Evolutionary conservation across 1,140 invertebrate species (phyloP).

Genomic region (Drosophila equinoxialis): DNA sequence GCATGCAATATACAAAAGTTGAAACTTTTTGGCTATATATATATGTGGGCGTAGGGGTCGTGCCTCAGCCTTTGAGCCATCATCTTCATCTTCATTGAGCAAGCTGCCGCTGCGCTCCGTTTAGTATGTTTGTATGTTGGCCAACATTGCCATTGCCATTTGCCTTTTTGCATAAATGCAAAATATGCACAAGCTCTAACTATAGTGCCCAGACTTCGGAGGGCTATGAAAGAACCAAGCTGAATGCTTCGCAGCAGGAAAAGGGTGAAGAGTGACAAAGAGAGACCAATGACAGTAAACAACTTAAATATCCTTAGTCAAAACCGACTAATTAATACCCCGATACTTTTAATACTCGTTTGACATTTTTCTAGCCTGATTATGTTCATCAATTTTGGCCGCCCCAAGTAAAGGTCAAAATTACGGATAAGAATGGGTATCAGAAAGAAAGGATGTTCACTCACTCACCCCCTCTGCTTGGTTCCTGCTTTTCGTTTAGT

Average conservation of each 20-base stretch:
- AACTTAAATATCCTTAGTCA: not conserved
- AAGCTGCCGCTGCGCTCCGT: conserved; percentile 52
- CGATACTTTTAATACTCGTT: too few relatives aligned
- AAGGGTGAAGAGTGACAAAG: not conserved
- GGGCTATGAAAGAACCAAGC: conserved; percentile 39
- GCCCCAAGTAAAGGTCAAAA: too few relatives aligned
- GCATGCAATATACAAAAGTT: conserved; percentile 66
- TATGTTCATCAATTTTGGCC: too few relatives aligned
- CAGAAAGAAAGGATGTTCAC: too few relatives aligned
- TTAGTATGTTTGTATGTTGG: conserved; percentile 56
- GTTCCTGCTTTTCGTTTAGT: too few relatives aligned
- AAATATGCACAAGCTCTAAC: conserved; percentile 70
- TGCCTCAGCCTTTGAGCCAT: conserved; percentile 21
- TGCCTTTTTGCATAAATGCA: conserved; percentile 70
- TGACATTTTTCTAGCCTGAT: too few relatives aligned
- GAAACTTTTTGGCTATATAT: conserved; percentile 34
- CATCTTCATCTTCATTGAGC: conserved; percentile 34
- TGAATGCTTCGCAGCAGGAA: conserved; percentile 26
- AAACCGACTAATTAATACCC: not conserved
- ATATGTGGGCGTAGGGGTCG: not conserved
- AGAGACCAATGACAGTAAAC: not conserved
- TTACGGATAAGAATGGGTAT: too few relatives aligned
- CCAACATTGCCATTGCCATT: not conserved
- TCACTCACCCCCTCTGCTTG: too few relatives aligned
- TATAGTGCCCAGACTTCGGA: conserved; percentile 52